A percentile compares a stretch with the other conserved stretches of the same genome.
These are phyloP conservation scores for Pseudochirops corinnae DNA, from an alignment of 2,797 vertebrate genomes.

Conservation along the genomic window DNA sequence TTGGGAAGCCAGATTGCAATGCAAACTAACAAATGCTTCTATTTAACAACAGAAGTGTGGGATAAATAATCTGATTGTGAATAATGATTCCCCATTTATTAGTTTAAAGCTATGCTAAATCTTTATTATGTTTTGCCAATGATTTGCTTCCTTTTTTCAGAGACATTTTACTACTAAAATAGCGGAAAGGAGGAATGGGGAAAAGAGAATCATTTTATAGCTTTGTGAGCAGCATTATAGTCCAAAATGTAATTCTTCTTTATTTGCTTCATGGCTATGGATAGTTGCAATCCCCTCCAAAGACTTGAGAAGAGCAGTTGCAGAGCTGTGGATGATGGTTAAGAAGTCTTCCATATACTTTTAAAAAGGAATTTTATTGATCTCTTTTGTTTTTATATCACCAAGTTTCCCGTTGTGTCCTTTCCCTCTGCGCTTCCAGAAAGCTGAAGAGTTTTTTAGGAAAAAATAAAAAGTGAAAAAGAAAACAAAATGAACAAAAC, in stretches of 20 bases:
- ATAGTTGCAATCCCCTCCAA: background rate
- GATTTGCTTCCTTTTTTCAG: background rate
- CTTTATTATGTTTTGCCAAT: background rate
- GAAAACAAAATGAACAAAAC: background rate
- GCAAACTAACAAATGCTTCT: conserved; percentile 23
- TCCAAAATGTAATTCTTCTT: background rate
- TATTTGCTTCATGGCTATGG: background rate
- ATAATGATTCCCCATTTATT: background rate
- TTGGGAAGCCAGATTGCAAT: background rate
- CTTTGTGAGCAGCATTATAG: background rate
- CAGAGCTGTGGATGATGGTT: background rate
- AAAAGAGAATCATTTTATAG: background rate
- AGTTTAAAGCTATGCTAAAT: background rate
- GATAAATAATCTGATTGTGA: background rate
- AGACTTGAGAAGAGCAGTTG: background rate
- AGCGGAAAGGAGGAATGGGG: background rate
- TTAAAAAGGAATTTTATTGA: background rate
- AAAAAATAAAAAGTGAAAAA: background rate
- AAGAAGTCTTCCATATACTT: background rate
- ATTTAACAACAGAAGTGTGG: background rate
- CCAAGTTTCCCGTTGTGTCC: background rate
- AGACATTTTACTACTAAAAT: background rate
- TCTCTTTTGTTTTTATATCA: background rate
- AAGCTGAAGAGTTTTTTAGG: background rate
- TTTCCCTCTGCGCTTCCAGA: background rate